These are phyloP conservation scores for Nibea albiflora DNA, from an alignment of 2,113 vertebrate genomes.

Conservation along the genomic window DNA sequence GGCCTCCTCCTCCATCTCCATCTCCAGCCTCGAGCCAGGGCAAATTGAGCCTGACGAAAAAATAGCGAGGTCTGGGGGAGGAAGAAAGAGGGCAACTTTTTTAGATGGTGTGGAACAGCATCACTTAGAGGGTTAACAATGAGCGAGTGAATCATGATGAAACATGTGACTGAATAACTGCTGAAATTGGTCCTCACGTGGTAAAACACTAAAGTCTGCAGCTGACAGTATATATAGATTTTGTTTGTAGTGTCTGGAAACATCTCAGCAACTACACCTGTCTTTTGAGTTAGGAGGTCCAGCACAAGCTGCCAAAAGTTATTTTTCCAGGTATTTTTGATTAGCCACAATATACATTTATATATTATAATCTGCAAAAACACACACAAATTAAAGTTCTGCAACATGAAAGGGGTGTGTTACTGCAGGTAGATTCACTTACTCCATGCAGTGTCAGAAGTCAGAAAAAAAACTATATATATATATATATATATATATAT, in stretches of 20 bases:
- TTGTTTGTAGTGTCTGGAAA: conserved; percentile 41
- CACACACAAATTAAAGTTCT: background rate
- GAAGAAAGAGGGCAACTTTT: conserved; percentile 56
- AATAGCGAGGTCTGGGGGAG: conserved; percentile 58
- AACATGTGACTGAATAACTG: background rate
- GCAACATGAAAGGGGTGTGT: background rate
- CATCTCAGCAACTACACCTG: conserved; percentile 41
- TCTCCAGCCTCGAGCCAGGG: conserved; percentile 76
- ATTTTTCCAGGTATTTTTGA: conserved; percentile 26
- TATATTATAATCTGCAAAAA: conserved; percentile 20
- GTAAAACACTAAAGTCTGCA: background rate
- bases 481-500: background rate
- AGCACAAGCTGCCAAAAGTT: conserved; percentile 5
- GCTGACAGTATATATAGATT: conserved; percentile 27
- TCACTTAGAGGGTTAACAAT: background rate
- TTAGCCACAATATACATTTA: conserved; percentile 1
- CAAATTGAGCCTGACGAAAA: conserved; percentile 89
- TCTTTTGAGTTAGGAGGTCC: conserved; percentile 40
- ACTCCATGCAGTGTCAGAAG: background rate
- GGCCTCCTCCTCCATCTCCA: conserved; percentile 76
- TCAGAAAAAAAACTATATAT: background rate
- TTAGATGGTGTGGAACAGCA: conserved; percentile 57
- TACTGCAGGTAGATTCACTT: too few species aligned
- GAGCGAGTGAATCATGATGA: background rate
- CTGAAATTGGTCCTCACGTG: background rate